Evolutionary conservation across 2,797 vertebrate genomes (phyloP), one percentile per base, ranked within the genome.

Genomic region (Tenualosa thibaudeaui): DNA sequence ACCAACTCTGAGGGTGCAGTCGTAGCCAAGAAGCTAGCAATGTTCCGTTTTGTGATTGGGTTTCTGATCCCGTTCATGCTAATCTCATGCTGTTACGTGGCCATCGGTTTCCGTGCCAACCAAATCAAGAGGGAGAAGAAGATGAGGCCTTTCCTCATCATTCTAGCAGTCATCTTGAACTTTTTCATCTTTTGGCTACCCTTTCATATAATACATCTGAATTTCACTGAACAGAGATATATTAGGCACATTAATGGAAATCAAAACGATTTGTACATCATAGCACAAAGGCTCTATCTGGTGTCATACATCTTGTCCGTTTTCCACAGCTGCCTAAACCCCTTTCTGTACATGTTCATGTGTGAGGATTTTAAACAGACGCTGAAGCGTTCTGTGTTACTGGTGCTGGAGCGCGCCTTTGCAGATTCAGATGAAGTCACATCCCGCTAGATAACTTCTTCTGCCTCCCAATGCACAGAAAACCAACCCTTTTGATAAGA

Each of bases 151-250:
- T 84, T 89, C 12, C 86, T 90, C 53, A 88, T 95, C 19, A 93
- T 95, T 68, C 43, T 93, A 13, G 9, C 93, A 0, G 81, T 96
- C n/a, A 86, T 96, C 81, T 26, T 93, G 62, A 90, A 93, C 5
- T 96, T 96, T 83, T 95, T 96, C 85, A 5, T 93, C 81, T 95
- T 94, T 87, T 96, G 95, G 95, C 54, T 94, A 78, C 95, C 95
- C 0, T 93, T 90, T 43, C 94, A 96, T 9, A n/a, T 95, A 31
- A n/a, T 91, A 8, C 7, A 62, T n/a, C 0, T 62, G 9, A 24
- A n/a, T 24, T 7, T 62, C 2, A n/a, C 22, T 8, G 22, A 62
- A 1, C 60, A 62, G 9, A 7, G 3, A n/a, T 62, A 62, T 7
- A 62, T 24, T 5, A n/a, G 24, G 1, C 4, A 24, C 24, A n/a